phyloP scores from a whole-genome alignment of 2,888 invertebrate genomes.

The Apodemia hepburni region DNA sequence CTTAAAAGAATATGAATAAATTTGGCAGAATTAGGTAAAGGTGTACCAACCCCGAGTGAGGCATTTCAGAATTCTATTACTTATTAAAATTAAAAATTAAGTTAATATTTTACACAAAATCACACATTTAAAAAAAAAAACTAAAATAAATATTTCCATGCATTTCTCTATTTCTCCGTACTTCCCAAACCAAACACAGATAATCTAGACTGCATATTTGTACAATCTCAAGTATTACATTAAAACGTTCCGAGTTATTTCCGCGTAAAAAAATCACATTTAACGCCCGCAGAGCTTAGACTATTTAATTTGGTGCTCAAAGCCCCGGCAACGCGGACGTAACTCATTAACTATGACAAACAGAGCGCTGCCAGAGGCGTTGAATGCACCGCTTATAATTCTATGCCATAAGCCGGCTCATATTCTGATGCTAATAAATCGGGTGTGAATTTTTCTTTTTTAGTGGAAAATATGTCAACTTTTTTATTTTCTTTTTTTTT shows the following conservation, averaged over 20 bases:
- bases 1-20: no score
- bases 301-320: slow-evolving; percentile 25
- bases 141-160: no score
- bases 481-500: not conserved
- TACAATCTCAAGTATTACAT: slow-evolving; percentile 12
- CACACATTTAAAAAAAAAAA: no score
- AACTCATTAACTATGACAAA: slow-evolving; percentile 26
- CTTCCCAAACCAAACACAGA: not conserved
- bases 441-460: not conserved
- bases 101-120: no score
- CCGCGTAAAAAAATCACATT: slow-evolving; percentile 15
- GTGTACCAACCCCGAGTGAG: no score
- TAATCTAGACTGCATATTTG: slow-evolving; percentile 8
- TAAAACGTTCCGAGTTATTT: slow-evolving; percentile 13
- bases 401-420: slow-evolving; percentile 10
- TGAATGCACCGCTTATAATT: slow-evolving; percentile 11
- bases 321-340: slow-evolving; percentile 26
- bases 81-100: no score
- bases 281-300: slow-evolving; percentile 19
- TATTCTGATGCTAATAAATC: slow-evolving; percentile 13
- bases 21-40: no score
- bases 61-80: no score
- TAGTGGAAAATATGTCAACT: not conserved
- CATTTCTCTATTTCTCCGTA: not conserved
- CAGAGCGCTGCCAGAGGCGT: slow-evolving; percentile 16